Conservation (phyloP, 2,888 invertebrate species). For the Ophion obscuratus region DNA sequence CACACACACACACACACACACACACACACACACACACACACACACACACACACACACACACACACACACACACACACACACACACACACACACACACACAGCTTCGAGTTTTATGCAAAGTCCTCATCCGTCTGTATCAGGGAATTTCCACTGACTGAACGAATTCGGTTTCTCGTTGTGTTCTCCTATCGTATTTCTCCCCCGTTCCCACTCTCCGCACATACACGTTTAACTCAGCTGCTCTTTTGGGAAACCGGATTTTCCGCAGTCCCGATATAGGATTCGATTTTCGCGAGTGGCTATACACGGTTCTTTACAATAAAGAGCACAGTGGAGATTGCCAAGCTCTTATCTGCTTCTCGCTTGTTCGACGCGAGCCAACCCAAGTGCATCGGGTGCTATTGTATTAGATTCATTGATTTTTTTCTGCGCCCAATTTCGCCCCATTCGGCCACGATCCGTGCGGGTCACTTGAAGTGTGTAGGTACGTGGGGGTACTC, state of each 20-base stretch:
- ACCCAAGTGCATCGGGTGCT: constrained; percentile 14
- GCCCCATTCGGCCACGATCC: background rate
- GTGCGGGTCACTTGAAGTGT: background rate
- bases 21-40: too few relatives aligned
- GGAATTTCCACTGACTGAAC: constrained; percentile 67
- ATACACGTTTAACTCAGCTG: background rate
- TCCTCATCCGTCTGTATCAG: constrained; percentile 66
- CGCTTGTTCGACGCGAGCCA: constrained; percentile 38
- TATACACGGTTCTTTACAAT: constrained; percentile 9
- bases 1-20: too few relatives aligned
- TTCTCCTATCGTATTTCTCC: constrained; percentile 70
- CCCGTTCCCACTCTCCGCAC: background rate
- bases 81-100: background rate
- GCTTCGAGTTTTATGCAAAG: constrained; percentile 22
- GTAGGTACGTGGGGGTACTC: background rate
- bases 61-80: too few relatives aligned
- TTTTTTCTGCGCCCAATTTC: background rate
- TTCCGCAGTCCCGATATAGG: constrained; percentile 16
- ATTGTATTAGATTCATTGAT: constrained; percentile 30
- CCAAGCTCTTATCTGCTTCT: constrained; percentile 53
- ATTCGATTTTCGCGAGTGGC: constrained; percentile 39
- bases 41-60: too few relatives aligned
- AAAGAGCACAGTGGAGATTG: background rate
- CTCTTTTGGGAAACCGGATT: constrained; percentile 37
- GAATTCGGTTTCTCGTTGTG: constrained; percentile 70